Evolutionary conservation across 2,797 vertebrate species (phyloP).

Genomic region (Myripristis murdjan): DNA sequence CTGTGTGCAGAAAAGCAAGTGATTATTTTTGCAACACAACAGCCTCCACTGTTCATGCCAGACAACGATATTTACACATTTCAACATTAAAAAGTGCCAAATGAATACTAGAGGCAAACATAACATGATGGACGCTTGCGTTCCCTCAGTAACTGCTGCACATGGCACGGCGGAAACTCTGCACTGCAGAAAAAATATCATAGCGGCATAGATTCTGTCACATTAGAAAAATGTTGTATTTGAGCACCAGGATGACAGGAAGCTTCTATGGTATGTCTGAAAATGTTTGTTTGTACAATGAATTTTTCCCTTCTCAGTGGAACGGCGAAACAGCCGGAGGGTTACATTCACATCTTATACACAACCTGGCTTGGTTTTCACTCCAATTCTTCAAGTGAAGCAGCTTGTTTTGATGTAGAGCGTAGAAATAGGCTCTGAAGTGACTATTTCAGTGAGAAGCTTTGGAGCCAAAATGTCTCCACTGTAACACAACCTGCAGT

Average conservation of each 20-base stretch:
- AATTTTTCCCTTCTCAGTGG: neutral
- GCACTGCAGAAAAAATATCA: slow-evolving; percentile 44
- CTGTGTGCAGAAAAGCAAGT: slow-evolving; percentile 34
- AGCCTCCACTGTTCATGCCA: slow-evolving; percentile 16
- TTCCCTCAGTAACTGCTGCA: slow-evolving; percentile 52
- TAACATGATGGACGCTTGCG: slow-evolving; percentile 60
- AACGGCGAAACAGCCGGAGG: neutral
- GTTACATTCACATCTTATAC: slow-evolving; percentile 1
- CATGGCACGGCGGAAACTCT: slow-evolving; percentile 39
- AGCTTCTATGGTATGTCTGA: slow-evolving; percentile 6
- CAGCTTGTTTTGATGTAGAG: slow-evolving; percentile 10
- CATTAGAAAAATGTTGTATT: slow-evolving; percentile 41
- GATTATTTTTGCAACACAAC: slow-evolving; percentile 12
- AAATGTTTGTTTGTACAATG: slow-evolving; percentile 33
- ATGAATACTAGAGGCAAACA: slow-evolving; percentile 53
- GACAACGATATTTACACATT: slow-evolving; percentile 48
- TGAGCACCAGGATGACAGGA: slow-evolving; percentile 44
- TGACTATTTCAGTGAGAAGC: slow-evolving; percentile 17
- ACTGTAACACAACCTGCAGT: slow-evolving; percentile 11
- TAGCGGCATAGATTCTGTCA: slow-evolving; percentile 47
- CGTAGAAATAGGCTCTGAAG: slow-evolving; percentile 4
- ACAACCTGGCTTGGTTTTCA: slow-evolving; percentile 1
- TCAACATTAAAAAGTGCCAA: slow-evolving; percentile 45
- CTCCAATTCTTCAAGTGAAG: slow-evolving; percentile 18
- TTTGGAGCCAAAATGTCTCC: slow-evolving; percentile 16